A percentile compares a stretch with the other conserved stretches of the same genome.
Conservation (phyloP, 1,140 invertebrate genomes). For the Anastrepha obliqua region DNA sequence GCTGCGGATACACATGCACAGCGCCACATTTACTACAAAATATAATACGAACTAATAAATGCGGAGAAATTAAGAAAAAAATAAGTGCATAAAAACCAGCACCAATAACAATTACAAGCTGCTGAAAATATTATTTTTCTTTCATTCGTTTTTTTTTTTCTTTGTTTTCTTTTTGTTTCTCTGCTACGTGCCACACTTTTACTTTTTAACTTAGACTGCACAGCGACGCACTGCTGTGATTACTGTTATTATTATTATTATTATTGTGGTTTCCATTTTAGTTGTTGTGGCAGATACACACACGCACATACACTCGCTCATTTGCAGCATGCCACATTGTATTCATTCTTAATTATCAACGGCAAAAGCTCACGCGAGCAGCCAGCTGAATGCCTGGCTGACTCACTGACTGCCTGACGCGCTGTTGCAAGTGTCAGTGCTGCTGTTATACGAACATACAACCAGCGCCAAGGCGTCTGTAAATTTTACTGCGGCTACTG, state of each 20-base stretch:
- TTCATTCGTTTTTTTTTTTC: background rate
- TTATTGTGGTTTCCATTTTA: slow-evolving; percentile 14
- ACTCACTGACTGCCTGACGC: background rate
- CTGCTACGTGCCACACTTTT: slow-evolving; percentile 18
- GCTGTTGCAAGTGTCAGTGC: background rate
- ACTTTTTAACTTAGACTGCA: slow-evolving; percentile 25
- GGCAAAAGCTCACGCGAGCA: background rate
- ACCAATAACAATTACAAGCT: background rate
- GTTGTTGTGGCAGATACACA: background rate
- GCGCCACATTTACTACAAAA: background rate
- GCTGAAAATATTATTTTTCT: background rate
- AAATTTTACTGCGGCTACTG: slow-evolving; percentile 34
- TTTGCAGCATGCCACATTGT: slow-evolving; percentile 40
- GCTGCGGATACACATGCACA: background rate
- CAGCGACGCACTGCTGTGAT: background rate
- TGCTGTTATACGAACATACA: background rate
- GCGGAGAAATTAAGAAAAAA: background rate
- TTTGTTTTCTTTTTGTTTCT: background rate
- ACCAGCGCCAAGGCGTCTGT: slow-evolving; percentile 15
- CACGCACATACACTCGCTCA: background rate
- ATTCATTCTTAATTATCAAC: slow-evolving; percentile 48
- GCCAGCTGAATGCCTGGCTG: background rate
- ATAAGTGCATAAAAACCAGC: background rate
- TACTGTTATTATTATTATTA: slow-evolving; percentile 36
- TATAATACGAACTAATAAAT: background rate